Percentiles rank a stretch among this genome's conserved stretches.
These are phyloP conservation scores for Cygnus atratus DNA, from an alignment of 2,113 vertebrate genomes.

Conservation along the genomic window DNA sequence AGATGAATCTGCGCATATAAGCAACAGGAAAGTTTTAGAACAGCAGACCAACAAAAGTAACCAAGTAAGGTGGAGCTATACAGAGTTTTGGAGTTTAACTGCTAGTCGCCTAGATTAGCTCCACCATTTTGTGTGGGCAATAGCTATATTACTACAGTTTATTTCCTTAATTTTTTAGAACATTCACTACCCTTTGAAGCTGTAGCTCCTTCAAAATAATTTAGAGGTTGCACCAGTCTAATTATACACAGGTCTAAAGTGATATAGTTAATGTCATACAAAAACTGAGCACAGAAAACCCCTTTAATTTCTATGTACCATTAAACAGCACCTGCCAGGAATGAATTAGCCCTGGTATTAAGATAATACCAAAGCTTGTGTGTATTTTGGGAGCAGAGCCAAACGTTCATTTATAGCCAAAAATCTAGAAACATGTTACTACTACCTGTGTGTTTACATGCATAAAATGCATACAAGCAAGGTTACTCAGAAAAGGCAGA, in stretches of 20 bases:
- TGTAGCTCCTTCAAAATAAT: background rate
- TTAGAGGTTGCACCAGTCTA: background rate
- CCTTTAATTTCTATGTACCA: background rate
- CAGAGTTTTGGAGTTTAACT: background rate
- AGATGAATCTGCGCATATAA: background rate
- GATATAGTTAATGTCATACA: background rate
- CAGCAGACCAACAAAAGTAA: background rate
- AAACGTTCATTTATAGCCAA: background rate
- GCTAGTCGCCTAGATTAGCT: background rate
- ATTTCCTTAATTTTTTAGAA: background rate
- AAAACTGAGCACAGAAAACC: background rate
- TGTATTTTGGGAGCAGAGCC: background rate
- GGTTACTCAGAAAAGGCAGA: background rate
- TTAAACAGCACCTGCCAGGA: background rate
- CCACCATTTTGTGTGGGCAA: background rate
- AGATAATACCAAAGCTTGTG: background rate
- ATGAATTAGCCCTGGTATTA: background rate
- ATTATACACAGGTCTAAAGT: background rate
- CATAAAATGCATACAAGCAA: background rate
- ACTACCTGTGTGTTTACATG: background rate
- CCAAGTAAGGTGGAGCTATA: background rate
- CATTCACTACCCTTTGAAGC: background rate
- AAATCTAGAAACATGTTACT: background rate
- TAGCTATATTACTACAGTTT: background rate
- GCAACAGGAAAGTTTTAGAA: background rate